Evolutionary conservation across 2,888 invertebrate genomes (phyloP), one percentile per base, ranked within the genome.

Genomic region (Netelia fuscicornis): DNA sequence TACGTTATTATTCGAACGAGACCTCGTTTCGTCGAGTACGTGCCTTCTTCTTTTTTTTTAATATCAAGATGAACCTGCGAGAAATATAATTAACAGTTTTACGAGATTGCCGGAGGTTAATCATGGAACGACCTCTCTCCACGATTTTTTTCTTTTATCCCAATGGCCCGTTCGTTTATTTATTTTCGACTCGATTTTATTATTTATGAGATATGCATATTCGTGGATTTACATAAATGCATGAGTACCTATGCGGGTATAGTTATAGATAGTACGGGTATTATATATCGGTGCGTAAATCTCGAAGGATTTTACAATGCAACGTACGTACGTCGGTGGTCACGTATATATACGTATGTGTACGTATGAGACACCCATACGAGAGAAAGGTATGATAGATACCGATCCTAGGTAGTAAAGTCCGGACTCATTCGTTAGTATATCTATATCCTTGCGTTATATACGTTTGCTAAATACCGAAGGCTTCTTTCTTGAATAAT

Each of bases 401-500:
- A 71, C 70, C 71, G 71, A 84, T 76, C 80, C 83, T 84, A 71
- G 54, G 54, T 62, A 54, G 67, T 67, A 67, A 25, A 76, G 62
- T 2, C 67, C 68, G 23, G 48, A 58, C 65, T 48, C 48, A 76
- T 56, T 67, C 56, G n/a, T 56, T 37, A n/a, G 44, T 37, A 58
- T 58, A 67, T 68, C 13, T 48, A 23, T 11, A 37, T 54, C 23
- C 60, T 11, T n/a, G 79, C 79, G 72, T 82, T 87, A 78, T 74
- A 86, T 84, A 88, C 88, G 88, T 88, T 87, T 85, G 89, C 89
- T 87, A 89, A 91, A 91, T 89, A 89, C 90, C 89, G 88, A 89
- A 89, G 88, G 88, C 90, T 90, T 90, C 88, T 88, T 90, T 89
- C 83, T 81, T 91, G 91, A 91, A 91, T 91, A 89, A 91, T 91